Evolutionary conservation across 2,888 invertebrate species (phyloP), one percentile per base, ranked within the genome.

Genomic region (Lysandra coridon): DNA sequence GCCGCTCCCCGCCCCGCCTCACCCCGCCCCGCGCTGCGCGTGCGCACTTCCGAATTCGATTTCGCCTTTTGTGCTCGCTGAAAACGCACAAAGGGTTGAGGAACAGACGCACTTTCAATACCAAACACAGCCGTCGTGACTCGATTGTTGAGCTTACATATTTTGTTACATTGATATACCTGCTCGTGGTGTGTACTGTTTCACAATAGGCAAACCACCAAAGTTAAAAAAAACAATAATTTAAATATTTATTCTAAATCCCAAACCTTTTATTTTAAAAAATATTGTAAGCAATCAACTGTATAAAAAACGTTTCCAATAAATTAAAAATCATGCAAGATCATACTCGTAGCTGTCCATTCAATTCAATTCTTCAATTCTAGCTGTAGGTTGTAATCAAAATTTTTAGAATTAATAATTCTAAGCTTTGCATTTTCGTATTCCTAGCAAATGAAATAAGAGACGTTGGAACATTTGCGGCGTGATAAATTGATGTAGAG

Each of bases 21-120:
- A 14, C 74, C 57, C 78, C 53, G 57, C 44, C 73, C 74, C 80
- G 78, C 78, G 78, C 77, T 78, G 79, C 81, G 78, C 80, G 62
- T 74, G 80, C 81, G 79, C 80, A 78, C 81, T 82, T 81, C 82
- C 81, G 82, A 82, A 80, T 80, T 84, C 84, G 79, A 80, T 84
- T 83, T 84, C 83, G 77, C 77, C 64, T 79, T 60, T 74, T 79
- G 78, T 49, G 73, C 76, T 73, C 73, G 78, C 79, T 73, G 74
- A 79, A 57, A 53, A 73, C 30, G 73, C 33, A 69, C 49, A 80
- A 82, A 81, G 83, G 83, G 82, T 82, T 81, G 74, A 80, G 57
- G 40, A 64, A 69, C 74, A 40, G 73, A 78, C 10, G 79, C 80
- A 83, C 83, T 81, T 81, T 82, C 82, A 80, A 73, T 80, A 74